These are phyloP conservation scores for Coracias cyanogaster DNA, from an alignment of 2,797 vertebrate genomes.

Conservation along the genomic window DNA sequence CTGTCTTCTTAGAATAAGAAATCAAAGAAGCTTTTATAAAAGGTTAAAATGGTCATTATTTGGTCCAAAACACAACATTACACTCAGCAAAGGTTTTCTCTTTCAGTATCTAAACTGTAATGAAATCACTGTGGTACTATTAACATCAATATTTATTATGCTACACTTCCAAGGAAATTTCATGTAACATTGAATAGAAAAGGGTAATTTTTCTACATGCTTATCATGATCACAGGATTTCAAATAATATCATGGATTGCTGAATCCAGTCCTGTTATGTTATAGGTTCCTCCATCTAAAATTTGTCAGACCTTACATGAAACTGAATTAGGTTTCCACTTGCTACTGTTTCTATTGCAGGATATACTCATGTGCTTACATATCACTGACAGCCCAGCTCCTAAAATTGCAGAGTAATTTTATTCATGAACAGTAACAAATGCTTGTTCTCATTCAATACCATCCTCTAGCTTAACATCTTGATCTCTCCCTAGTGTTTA, in stretches of 20 bases:
- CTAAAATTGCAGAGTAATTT: background rate
- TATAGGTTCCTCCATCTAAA: background rate
- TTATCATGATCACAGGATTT: background rate
- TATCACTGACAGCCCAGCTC: background rate
- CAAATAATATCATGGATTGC: background rate
- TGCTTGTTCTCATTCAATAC: background rate
- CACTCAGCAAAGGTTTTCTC: background rate
- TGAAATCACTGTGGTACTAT: background rate
- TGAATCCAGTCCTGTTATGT: background rate
- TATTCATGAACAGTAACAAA: background rate
- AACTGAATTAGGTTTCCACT: background rate
- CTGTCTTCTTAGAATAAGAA: background rate
- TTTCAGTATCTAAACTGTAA: background rate
- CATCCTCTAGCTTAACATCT: background rate
- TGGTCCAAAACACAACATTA: background rate
- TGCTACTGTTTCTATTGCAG: background rate
- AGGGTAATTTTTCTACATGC: background rate
- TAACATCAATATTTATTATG: background rate
- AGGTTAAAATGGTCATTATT: background rate
- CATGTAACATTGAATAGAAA: background rate
- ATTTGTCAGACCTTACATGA: background rate
- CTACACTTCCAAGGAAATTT: background rate
- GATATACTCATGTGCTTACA: background rate
- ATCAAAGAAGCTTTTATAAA: slow-evolving; percentile 3
- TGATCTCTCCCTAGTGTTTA: background rate